These are phyloP conservation scores for Acipenser oxyrinchus DNA, from an alignment of 2,797 vertebrate genomes.

Conservation along the genomic window DNA sequence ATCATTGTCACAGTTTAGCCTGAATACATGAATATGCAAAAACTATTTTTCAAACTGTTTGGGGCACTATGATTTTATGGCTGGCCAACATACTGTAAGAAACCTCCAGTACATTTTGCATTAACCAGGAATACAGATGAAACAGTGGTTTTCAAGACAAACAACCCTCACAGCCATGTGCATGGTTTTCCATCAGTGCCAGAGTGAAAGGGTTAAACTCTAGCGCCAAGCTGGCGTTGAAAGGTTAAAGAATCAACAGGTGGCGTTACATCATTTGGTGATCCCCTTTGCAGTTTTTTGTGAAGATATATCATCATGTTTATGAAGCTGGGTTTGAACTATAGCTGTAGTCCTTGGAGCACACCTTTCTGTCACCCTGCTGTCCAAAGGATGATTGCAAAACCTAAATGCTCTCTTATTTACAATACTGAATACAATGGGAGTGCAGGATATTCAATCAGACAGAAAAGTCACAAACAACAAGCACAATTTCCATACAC, in stretches of 20 bases:
- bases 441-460: conserved; percentile 4
- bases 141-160: neutral
- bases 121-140: too few species aligned
- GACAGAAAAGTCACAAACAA: neutral
- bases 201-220: conserved; percentile 10
- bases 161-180: neutral
- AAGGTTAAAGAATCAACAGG: conserved; percentile 6
- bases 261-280: conserved; percentile 12
- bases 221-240: neutral
- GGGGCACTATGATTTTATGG: too few species aligned
- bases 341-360: neutral
- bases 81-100: too few species aligned
- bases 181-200: neutral
- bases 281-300: neutral
- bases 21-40: too few species aligned
- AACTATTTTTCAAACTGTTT: too few species aligned
- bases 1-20: too few species aligned
- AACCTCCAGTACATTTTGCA: too few species aligned
- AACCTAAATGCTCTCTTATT: neutral
- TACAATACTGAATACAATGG: neutral
- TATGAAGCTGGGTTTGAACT: neutral
- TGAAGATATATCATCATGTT: neutral
- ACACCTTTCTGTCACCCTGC: conserved; percentile 3
- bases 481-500: conserved; percentile 4
- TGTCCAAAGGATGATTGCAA: neutral